phyloP scores from a whole-genome alignment of 2,113 vertebrate genomes.

The Hydrochoerus hydrochaeris region DNA sequence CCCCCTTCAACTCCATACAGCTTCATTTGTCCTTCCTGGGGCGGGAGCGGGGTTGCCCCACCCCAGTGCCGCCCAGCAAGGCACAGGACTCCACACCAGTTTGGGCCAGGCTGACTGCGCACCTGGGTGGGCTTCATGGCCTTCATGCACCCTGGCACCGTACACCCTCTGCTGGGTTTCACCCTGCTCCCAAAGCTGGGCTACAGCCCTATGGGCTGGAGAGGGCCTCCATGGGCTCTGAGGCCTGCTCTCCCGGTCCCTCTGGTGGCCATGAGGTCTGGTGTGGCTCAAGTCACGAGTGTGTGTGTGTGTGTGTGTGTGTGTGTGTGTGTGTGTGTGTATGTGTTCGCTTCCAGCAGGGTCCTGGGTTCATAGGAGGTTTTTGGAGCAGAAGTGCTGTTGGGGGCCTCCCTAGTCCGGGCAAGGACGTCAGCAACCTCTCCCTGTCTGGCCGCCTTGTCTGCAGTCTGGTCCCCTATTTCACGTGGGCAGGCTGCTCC shows the following conservation, averaged over 20 bases:
- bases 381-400: neutral
- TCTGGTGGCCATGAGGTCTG: neutral
- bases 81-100: neutral
- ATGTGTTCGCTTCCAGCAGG: too few species aligned
- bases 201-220: too few species aligned
- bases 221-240: neutral
- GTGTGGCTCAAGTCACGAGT: neutral
- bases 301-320: too few species aligned
- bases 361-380: neutral
- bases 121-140: slow-evolving; percentile 16
- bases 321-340: too few species aligned
- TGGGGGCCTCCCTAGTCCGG: neutral
- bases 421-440: rapidly evolving
- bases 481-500: neutral
- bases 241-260: neutral
- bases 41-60: neutral
- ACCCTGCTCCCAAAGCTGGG: too few species aligned
- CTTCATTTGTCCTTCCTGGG: slow-evolving; percentile 43
- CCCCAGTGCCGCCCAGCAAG: too few species aligned
- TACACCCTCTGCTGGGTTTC: neutral
- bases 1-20: neutral
- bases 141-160: neutral
- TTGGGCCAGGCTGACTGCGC: neutral
- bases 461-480: neutral
- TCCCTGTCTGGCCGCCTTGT: neutral